Conservation (phyloP, 92 coral and sea anemone species). For the Zoanthus solanderi region DNA sequence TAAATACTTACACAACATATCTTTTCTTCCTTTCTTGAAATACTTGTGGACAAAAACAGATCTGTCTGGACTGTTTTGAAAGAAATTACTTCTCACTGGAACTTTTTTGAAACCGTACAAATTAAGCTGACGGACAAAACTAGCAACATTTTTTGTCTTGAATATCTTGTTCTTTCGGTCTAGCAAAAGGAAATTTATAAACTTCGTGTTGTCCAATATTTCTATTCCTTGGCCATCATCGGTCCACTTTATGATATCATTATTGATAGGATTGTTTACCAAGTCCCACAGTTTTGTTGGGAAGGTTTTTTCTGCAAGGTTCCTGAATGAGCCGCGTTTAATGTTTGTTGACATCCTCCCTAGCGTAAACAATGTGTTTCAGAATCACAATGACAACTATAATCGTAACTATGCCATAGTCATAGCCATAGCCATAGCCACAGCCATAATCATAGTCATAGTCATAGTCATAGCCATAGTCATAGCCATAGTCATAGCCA, state of each 20-base stretch:
- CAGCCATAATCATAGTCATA: neutral
- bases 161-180: constrained; percentile 52
- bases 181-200: constrained; percentile 50
- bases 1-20: constrained; percentile 46
- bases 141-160: constrained; percentile 61
- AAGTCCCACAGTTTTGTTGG: constrained; percentile 62
- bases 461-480: too few species aligned
- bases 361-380: neutral
- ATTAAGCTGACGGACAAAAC: constrained; percentile 69
- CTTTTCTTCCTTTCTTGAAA: constrained; percentile 63
- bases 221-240: constrained; percentile 62
- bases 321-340: constrained; percentile 8
- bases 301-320: constrained; percentile 35
- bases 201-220: constrained; percentile 54
- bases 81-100: neutral
- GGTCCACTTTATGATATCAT: constrained; percentile 57
- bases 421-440: neutral
- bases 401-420: neutral
- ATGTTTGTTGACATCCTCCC: constrained; percentile 21
- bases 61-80: neutral
- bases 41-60: constrained; percentile 45
- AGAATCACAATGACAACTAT: neutral
- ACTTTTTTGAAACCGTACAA: constrained; percentile 60
- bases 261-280: constrained; percentile 53
- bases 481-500: too few species aligned